A percentile compares a stretch with the other conserved stretches of the same genome.
Conservation (phyloP, 2,888 invertebrate species). For the Lagria hirta region DNA sequence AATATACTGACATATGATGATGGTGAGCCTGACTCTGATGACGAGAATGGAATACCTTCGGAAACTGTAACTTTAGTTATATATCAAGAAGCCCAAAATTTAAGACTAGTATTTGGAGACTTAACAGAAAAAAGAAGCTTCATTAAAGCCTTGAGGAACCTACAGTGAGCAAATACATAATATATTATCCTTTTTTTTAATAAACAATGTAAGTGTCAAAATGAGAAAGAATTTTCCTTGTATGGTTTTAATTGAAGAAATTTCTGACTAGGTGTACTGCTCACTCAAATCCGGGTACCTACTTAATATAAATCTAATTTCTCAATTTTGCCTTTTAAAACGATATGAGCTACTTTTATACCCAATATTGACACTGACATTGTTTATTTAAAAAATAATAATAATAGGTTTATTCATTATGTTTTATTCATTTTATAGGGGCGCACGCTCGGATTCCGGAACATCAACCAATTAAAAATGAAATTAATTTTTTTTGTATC, state of each 20-base stretch:
- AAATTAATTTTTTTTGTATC: constrained; percentile 7
- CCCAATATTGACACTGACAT: constrained; percentile 3
- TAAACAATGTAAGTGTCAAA: constrained; percentile 7
- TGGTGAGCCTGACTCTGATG: no score
- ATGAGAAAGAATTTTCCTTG: constrained; percentile 7
- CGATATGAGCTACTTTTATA: constrained; percentile 2
- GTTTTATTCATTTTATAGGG: constrained; percentile 13
- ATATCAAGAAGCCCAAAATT: no score
- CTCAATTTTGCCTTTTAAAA: constrained; percentile 1
- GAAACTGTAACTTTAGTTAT: no score
- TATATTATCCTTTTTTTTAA: no score
- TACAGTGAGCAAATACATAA: no score
- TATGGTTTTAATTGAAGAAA: constrained; percentile 6
- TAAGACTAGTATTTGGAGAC: no score
- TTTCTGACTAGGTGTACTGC: constrained; percentile 3
- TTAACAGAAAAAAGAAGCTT: no score
- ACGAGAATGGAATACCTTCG: no score
- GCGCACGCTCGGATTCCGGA: constrained; percentile 17
- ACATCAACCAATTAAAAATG: constrained; percentile 18
- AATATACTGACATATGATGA: no score
- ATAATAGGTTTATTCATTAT: constrained; percentile 11
- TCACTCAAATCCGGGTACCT: constrained; percentile 2
- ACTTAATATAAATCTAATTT: constrained; percentile 2
- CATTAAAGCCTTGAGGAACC: no score
- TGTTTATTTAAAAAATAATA: constrained; percentile 4